These are phyloP conservation scores for Cynopterus brachyotis DNA, from an alignment of 2,113 vertebrate genomes.

Conservation along the genomic window DNA sequence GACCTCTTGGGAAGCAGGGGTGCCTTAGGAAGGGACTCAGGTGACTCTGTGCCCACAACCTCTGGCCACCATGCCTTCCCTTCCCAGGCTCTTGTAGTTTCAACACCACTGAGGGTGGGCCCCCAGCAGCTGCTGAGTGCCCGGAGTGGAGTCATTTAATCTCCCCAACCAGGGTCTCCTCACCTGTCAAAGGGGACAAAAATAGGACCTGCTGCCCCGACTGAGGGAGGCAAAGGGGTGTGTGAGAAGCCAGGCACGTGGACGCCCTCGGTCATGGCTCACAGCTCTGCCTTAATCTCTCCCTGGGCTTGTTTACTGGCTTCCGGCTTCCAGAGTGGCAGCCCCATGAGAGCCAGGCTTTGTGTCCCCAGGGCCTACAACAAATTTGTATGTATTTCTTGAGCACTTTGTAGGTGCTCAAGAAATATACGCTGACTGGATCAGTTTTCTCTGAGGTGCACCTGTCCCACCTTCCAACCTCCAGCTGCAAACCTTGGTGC, in stretches of 20 bases:
- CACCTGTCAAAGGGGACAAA: background rate
- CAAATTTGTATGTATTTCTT: too few species aligned
- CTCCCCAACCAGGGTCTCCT: background rate
- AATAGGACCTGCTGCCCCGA: background rate
- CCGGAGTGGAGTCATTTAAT: background rate
- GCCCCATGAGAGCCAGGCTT: background rate
- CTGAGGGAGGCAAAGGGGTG: background rate
- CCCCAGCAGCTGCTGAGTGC: background rate
- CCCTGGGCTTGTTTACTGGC: accelerated
- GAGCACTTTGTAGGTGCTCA: accelerated
- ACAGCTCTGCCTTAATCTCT: background rate
- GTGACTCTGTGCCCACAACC: background rate
- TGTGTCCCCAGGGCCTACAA: accelerated
- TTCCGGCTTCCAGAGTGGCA: background rate
- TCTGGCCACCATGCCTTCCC: background rate
- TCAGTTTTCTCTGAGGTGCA: background rate
- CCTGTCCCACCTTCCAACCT: background rate
- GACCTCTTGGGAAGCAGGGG: background rate
- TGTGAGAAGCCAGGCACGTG: background rate
- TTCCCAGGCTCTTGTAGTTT: background rate
- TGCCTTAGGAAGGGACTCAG: background rate
- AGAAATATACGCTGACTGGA: background rate
- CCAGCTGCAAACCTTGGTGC: background rate
- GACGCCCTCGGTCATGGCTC: accelerated
- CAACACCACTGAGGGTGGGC: background rate